Base-by-base conservation (phyloP, 2,888 invertebrate species). In the Phengaris arion region DNA sequence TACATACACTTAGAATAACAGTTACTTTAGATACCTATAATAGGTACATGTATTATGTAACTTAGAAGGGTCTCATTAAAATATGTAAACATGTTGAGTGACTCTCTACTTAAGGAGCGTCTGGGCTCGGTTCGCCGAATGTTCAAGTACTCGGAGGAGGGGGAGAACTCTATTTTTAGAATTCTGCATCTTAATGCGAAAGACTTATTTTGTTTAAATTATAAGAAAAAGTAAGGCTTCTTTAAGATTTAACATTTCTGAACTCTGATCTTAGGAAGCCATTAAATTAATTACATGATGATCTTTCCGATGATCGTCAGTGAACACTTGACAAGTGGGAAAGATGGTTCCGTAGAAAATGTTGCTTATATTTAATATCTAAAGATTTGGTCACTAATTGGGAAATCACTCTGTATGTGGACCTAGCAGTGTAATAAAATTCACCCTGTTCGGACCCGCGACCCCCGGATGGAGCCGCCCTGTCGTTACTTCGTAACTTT, bases 11-110 rank as follows among this genome's bases (percentile, higher is more conserved):
- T 5, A 22, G 22, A 59, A 22, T 59, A 22, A 59, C 59, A 22
- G 59, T 59, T 4, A 22, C 59, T 59, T 22, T 6, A 48, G 3
- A 22, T 7, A 57, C 8, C 2, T 57, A 55, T 2, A 0, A 7
- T 57, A 57, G 15, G 15, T 46, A 48, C 48, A 10, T 22, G 9
- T 35, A 35, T 35, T 3, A 35, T 35, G 35, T 35, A 22, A 9
- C 10, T 10, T 59, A 4, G 9, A 59, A 59, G 15, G 59, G 59
- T 22, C 59, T 59, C 59, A 59, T 59, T 59, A 59, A 59, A 59
- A 59, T 59, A 59, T 59, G 59, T 59, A 59, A 59, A 59, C 59
- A 59, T 59, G 4, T 59, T 59, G 59, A 59, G 59, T 22, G 59
- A 9, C 22, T 59, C 59, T 59, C 6, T 22, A 10, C 15, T 59